Evolutionary conservation across 2,888 invertebrate genomes (phyloP).

Genomic region (Vanessa cardui): DNA sequence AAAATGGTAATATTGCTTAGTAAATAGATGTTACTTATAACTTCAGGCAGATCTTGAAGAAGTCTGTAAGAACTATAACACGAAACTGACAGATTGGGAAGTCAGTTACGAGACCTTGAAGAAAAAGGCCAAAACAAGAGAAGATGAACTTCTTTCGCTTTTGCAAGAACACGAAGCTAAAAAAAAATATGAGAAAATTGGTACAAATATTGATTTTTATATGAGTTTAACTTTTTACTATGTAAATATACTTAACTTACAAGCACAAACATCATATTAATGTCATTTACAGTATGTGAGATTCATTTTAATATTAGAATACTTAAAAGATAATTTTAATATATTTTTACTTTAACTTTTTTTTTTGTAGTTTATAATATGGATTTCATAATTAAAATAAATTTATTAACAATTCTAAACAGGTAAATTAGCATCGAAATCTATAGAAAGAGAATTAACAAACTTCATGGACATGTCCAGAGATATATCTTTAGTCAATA

Average conservation of each 20-base stretch:
- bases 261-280: too few species aligned
- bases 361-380: background rate
- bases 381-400: background rate
- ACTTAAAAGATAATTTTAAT: too few species aligned
- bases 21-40: background rate
- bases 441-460: slow-evolving; percentile 51
- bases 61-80: slow-evolving; percentile 54
- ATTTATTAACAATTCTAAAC: slow-evolving; percentile 31
- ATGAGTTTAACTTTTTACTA: background rate
- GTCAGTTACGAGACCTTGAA: slow-evolving; percentile 79
- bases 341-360: too few species aligned
- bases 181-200: slow-evolving; percentile 40
- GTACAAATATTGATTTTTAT: slow-evolving; percentile 47
- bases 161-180: slow-evolving; percentile 63
- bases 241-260: too few species aligned
- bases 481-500: slow-evolving; percentile 64
- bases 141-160: slow-evolving; percentile 78
- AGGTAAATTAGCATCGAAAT: slow-evolving; percentile 51
- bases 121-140: slow-evolving; percentile 77
- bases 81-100: slow-evolving; percentile 73
- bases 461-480: slow-evolving; percentile 64
- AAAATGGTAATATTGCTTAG: too few species aligned
- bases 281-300: too few species aligned
- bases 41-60: slow-evolving; percentile 59
- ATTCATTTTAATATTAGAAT: too few species aligned